These are phyloP conservation scores for Platycnemis pennipes DNA, from an alignment of 2,888 invertebrate species.

Conservation along the genomic window DNA sequence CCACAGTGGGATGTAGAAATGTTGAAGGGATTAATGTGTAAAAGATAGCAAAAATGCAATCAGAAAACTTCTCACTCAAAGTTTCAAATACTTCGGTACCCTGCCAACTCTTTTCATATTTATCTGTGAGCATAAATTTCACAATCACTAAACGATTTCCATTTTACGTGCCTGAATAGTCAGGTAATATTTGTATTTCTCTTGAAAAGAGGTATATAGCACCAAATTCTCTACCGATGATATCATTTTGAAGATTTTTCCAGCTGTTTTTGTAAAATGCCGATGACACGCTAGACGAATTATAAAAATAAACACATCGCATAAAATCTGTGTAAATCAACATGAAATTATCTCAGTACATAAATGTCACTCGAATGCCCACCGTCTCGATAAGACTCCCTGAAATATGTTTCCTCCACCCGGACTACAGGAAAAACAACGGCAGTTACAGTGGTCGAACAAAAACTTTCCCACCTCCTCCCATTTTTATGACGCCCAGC, in stretches of 20 bases:
- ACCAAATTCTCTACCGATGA: neutral
- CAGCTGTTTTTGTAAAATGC: neutral
- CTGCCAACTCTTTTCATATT: neutral
- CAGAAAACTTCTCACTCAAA: too few relatives aligned
- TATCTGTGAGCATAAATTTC: neutral
- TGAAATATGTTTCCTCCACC: slow-evolving; percentile 11
- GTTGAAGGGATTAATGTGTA: too few relatives aligned
- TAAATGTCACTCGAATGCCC: slow-evolving; percentile 15
- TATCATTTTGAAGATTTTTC: neutral
- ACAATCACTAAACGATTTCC: neutral
- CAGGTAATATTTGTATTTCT: neutral
- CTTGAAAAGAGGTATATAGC: neutral
- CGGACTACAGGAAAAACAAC: neutral
- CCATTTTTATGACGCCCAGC: neutral
- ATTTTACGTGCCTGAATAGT: neutral
- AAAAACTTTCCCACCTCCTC: slow-evolving; percentile 18
- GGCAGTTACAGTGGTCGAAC: slow-evolving; percentile 14
- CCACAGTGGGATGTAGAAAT: too few relatives aligned
- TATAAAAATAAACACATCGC: neutral
- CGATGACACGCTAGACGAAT: slow-evolving; percentile 14
- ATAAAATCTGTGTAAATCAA: slow-evolving; percentile 5
- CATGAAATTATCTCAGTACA: slow-evolving; percentile 29
- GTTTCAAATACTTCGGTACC: too few relatives aligned
- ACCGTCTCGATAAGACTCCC: slow-evolving; percentile 12
- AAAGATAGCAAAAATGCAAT: too few relatives aligned